Evolutionary conservation across 2,797 vertebrate genomes (phyloP), one percentile per base, ranked within the genome.

Genomic region (Bovichtus variegatus): DNA sequence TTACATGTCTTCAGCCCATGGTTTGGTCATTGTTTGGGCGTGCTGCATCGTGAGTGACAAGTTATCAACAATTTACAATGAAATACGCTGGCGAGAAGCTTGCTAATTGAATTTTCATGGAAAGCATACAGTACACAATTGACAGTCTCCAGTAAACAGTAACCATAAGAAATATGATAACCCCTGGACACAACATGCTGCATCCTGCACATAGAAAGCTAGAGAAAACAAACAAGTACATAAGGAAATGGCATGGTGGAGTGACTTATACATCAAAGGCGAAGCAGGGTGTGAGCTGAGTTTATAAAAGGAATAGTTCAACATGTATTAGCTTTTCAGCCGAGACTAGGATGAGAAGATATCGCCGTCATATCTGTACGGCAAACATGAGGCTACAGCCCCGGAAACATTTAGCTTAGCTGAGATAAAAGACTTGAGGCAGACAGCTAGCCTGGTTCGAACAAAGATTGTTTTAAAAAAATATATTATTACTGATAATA

Each of bases 11-110:
- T 46, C 67, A 71, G 72, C 63, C 55, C 34, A 50, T 43, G 58
- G 68, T 77, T 71, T 74, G 84, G 81, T 79, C 79, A 82, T 68
- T 81, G 75, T 83, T 80, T 73, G 65, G 62, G 40, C 71, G 49
- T n/a, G 61, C 31, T 67, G 75, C 29, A 74, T 51, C 34, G 64
- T 87, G 80, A 90, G 36, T 87, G 74, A 79, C 57, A 83, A 68
- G 29, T 74, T 77, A 81, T 76, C 69, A 78, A 59, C 64, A 68
- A 49, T 21, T 59, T 65, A 47, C 51, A 60, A 25, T 69, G 53
- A 78, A 55, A 36, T 43, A 23, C 5, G 15, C 36, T 68, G 60
- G 59, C 38, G 46, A 29, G 53, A 54, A 34, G 53, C 40, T 25
- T 66, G 53, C 54, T 80, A 71, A 86, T 74, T 84, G 8, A 54